Evolutionary conservation across 2,888 invertebrate species (phyloP), one percentile per base, ranked within the genome.

Genomic region (Bugulina stolonifera): DNA sequence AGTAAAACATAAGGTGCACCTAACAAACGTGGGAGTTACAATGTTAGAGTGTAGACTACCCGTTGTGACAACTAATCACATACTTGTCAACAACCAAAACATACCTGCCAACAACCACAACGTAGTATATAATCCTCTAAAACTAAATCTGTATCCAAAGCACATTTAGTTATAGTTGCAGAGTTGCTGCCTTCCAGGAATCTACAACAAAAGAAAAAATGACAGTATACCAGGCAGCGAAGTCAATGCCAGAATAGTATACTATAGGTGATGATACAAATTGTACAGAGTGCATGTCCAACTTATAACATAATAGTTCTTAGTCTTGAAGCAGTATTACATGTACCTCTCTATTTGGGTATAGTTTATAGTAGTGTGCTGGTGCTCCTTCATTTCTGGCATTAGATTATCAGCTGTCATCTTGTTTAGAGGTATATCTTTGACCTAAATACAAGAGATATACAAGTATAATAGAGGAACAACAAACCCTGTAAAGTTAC

Each of bases 151-250:
- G 81, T 80, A 75, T 97, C 96, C 79, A 97, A 87, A 75, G 90
- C 91, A 85, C 93, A 91, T 77, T 89, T 89, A 0, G 95, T 94
- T 70, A 95, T 90, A 85, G 96, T 91, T 54, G 90, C 87, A 0
- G 95, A 92, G 1, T 90, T 88, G 0, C 92, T 88, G 22, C 90
- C 90, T 2, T 89, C 89, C 0, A 32, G 5, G 32, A 64, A 64
- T 27, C 64, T 64, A 14, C 43, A 43, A 43, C 18, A 43, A 18
- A 43, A 43, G 18, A 5, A 43, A 43, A 18, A 43, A 43, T 43
- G 43, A 43, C 43, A 10, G 10, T 18, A 43, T 43, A 43, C 18
- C 5, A 10, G 5, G 5, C 18, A 5, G 18, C 18, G 43, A 43
- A 43, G 10, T 43, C 43, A 43, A 43, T 10, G 43, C 5, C 43